These are phyloP conservation scores for Congeria kusceri DNA, from an alignment of 2,888 invertebrate genomes.

Conservation along the genomic window DNA sequence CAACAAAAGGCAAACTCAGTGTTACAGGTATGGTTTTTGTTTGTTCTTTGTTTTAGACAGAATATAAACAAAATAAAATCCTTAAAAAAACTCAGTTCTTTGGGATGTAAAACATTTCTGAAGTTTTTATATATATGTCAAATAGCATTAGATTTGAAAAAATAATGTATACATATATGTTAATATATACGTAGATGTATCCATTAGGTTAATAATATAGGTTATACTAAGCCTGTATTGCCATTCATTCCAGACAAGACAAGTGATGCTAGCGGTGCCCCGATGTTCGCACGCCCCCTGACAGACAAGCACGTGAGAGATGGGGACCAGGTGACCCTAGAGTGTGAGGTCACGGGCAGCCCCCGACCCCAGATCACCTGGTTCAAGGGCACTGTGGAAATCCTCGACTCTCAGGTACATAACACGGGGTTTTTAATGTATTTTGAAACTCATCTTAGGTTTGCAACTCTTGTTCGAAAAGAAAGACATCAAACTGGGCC, in stretches of 20 bases:
- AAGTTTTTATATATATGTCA: too few species aligned
- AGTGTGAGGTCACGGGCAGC: conserved; percentile 77
- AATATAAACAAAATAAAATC: too few species aligned
- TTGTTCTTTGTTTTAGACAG: too few species aligned
- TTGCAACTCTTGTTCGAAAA: too few species aligned
- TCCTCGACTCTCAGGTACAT: conserved; percentile 76
- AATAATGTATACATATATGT: too few species aligned
- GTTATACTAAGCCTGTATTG: not conserved
- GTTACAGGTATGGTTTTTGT: conserved; percentile 74
- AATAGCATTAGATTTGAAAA: too few species aligned
- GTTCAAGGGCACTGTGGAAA: conserved; percentile 75
- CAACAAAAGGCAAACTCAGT: conserved; percentile 68
- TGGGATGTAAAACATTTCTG: too few species aligned
- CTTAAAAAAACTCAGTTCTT: too few species aligned
- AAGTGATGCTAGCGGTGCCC: conserved; percentile 55
- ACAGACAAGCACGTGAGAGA: conserved; percentile 71
- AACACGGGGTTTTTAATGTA: too few species aligned
- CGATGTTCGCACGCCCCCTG: conserved; percentile 68
- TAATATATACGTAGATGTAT: too few species aligned
- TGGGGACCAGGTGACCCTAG: conserved; percentile 75
- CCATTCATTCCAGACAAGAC: conserved; percentile 15
- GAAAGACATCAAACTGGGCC: too few species aligned
- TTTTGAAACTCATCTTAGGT: too few species aligned
- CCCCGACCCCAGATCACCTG: conserved; percentile 80
- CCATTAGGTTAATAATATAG: not conserved